Evolutionary conservation across 2,888 invertebrate species (phyloP).

Genomic region (Antheraea assamensis): DNA sequence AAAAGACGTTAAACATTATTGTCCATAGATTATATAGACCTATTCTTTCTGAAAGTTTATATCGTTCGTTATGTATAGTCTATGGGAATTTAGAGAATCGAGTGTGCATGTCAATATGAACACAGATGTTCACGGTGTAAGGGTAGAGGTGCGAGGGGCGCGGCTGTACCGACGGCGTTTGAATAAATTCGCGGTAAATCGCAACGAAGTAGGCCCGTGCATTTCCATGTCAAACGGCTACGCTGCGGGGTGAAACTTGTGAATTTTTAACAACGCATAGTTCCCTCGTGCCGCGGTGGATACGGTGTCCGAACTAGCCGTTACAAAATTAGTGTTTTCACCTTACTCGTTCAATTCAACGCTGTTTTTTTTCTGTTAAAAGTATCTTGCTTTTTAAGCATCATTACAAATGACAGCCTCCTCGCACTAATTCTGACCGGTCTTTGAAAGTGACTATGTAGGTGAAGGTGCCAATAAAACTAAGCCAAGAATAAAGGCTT

Average conservation of each 20-base stretch:
- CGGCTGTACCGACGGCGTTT: conserved; percentile 44
- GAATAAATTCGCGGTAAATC: conserved; percentile 65
- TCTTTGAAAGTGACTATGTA: too few species aligned
- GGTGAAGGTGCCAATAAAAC: too few species aligned
- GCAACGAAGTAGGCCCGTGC: conserved; percentile 58
- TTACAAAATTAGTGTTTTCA: conserved; percentile 17
- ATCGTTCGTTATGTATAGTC: background rate
- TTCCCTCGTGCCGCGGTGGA: conserved; percentile 22
- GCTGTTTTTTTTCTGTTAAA: too few species aligned
- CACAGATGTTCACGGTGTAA: conserved; percentile 53
- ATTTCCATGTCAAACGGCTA: conserved; percentile 78
- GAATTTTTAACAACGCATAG: conserved; percentile 67
- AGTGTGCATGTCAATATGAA: conserved; percentile 71
- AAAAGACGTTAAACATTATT: too few species aligned
- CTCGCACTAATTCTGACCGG: too few species aligned
- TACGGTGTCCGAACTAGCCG: background rate
- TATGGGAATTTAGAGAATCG: conserved; percentile 51
- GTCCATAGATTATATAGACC: too few species aligned
- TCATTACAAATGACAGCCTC: too few species aligned
- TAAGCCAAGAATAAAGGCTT: too few species aligned
- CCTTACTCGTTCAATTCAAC: background rate
- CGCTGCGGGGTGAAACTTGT: conserved; percentile 49
- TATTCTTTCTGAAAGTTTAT: background rate
- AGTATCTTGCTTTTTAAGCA: too few species aligned
- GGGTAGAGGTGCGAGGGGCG: conserved; percentile 29